Evolutionary conservation across 92 coral and sea anemone species (phyloP).

Genomic region (Galaxea fascicularis): DNA sequence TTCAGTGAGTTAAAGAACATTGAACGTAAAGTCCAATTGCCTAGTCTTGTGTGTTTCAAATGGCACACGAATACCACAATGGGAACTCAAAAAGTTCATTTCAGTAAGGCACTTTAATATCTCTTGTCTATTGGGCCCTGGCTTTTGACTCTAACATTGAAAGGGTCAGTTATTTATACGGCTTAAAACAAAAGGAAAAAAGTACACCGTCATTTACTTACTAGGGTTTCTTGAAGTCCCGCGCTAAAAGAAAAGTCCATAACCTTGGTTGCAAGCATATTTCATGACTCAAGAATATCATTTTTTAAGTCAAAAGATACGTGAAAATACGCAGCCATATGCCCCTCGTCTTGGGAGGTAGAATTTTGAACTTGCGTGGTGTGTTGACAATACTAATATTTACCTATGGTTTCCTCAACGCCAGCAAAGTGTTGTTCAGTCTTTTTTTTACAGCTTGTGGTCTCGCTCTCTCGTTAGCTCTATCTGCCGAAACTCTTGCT

Average conservation of each 20-base stretch:
- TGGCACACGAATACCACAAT: background rate
- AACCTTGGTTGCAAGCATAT: background rate
- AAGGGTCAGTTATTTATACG: background rate
- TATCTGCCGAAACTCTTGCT: background rate
- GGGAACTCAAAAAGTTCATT: background rate
- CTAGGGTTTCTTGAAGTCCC: background rate
- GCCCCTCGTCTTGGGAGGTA: slow-evolving; percentile 15
- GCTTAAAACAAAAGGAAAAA: background rate
- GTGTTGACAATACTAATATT: slow-evolving; percentile 33
- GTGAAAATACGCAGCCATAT: background rate
- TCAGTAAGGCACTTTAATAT: background rate
- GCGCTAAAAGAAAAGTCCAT: background rate
- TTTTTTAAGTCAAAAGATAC: background rate
- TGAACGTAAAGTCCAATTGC: background rate
- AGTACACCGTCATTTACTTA: background rate
- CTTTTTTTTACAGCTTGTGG: background rate
- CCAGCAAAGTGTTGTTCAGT: background rate
- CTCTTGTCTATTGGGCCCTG: background rate
- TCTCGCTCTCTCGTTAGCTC: background rate
- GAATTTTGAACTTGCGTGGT: slow-evolving; percentile 1
- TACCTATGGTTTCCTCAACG: background rate
- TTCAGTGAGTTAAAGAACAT: background rate
- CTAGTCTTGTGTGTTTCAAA: background rate
- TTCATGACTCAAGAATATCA: background rate
- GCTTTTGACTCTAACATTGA: background rate